Percentiles rank a stretch among this genome's conserved stretches.
phyloP scores from a whole-genome alignment of 2,888 invertebrate species.

The Dysmachus trigonus region DNA sequence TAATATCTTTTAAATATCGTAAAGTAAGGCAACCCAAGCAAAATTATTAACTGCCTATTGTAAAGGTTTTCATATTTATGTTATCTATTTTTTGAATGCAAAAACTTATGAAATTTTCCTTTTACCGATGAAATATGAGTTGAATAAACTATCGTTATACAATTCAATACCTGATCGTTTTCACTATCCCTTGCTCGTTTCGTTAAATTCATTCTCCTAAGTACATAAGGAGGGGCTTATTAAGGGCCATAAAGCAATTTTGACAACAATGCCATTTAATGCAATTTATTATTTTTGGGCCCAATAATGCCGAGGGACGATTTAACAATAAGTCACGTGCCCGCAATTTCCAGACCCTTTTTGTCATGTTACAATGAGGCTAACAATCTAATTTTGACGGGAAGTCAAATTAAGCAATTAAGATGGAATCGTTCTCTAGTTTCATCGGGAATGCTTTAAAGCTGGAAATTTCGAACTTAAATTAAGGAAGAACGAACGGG shows the following conservation, averaged over 20 bases:
- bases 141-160: neutral
- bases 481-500: neutral
- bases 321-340: constrained; percentile 63
- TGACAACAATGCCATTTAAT: constrained; percentile 45
- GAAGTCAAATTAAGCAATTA: constrained; percentile 49
- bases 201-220: neutral
- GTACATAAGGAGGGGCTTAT: constrained; percentile 1
- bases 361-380: constrained; percentile 14
- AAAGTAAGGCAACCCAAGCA: no score
- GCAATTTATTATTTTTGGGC: constrained; percentile 45
- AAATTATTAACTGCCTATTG: no score
- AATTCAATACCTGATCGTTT: neutral
- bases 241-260: constrained; percentile 43
- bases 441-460: constrained; percentile 5
- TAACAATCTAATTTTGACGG: constrained; percentile 35
- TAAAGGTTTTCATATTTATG: no score
- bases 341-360: constrained; percentile 57
- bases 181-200: neutral
- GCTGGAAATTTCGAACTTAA: neutral
- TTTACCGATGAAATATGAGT: neutral
- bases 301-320: constrained; percentile 6
- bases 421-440: constrained; percentile 36
- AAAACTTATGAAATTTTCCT: no score
- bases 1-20: no score
- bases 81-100: no score